Base-by-base conservation (phyloP, 2,797 vertebrate species). In the Arnoldichthys spilopterus region DNA sequence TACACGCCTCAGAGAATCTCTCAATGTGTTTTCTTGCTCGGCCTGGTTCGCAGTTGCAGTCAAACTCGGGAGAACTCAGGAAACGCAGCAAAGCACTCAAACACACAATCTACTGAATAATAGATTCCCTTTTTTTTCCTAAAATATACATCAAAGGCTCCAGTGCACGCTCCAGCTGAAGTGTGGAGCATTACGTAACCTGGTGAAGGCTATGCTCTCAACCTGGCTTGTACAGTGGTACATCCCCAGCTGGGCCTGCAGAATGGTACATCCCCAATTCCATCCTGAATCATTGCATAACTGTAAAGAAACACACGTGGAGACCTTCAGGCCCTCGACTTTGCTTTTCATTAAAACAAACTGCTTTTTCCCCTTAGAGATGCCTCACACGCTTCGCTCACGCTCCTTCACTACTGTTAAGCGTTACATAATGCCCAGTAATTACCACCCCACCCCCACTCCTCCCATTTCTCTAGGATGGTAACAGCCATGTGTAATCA, bases 81-180 rank as follows among this genome's bases (percentile, higher is more conserved):
- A 32, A 32, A 26, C 54, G 45, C 58, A 54, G 37, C 1, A 24
- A 40, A 58, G 37, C 18, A 59, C 49, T 45, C 62, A 37, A 78
- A 58, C 58, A 54, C 61, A 56, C 47, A 72, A 12, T 62, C 54
- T 68, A 59, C 58, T 78, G 63, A 30, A 78, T 90, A 82, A 92
- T 90, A 89, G 88, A 90, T 89, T 66, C 58, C 88, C 87, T 59
- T 79, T 37, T 67, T 81, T 77, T 81, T 24, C 47, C 82, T 90
- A 83, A 91, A 91, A 92, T 88, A 91, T 89, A 87, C 85, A 92
- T 92, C 86, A 91, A 90, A 86, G 84, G 20, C 22, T 67, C 72
- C 51, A 40, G 56, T 84, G 81, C 88, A 67, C 28, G 51, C 82
- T 80, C 75, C 71, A 63, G 74, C 45, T 74, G 67, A 77, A 76